Base-by-base conservation (phyloP, 2,113 vertebrate genomes). In the Hymenochirus boettgeri region DNA sequence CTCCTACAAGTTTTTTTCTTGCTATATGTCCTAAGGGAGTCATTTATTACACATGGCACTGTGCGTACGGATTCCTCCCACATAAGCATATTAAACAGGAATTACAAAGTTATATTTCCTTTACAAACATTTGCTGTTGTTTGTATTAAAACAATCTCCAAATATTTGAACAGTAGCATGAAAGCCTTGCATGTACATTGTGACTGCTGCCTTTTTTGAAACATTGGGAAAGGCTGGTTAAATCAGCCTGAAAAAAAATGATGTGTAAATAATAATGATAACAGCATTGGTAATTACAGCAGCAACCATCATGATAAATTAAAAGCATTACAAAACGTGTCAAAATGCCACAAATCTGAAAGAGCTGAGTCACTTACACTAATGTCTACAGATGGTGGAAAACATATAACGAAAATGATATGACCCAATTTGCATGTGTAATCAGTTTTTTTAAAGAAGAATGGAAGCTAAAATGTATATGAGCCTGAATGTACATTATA, bases 181-280 rank as follows among this genome's bases (percentile, higher is more conserved):
- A 48, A 46, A 48, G 7, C 7, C 46, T 48, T 8, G 21, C 21
- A 19, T 22, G 9, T 7, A 48, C 9, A 48, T 22, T 23, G 18
- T 15, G 18, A 15, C 18, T 48, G 46, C 46, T 22, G 13, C 46
- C 46, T 48, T 48, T 48, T 21, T 48, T 48, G 46, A 23, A 48
- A 48, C 46, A 48, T 18, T 21, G 21, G 46, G 46, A 48, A 48
- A 22, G 46, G 22, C 18, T 48, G 21, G 46, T 48, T 35, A 48
- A 48, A 48, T 23, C 18, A 21, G 19, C 8, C 46, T 22, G 46
- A 3, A 48, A 48, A 48, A 21, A 48, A 21, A 3, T 18, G 46
- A 48, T 48, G 46, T 48, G 21, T 21, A 48, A 48, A 48, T 48
- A 48, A 48, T 48, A 21, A 23, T 19, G 18, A 46, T 48, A 48